Evolutionary conservation across 2,797 vertebrate genomes (phyloP), one percentile per base, ranked within the genome.

Genomic region (Micropoecilia bifurca): DNA sequence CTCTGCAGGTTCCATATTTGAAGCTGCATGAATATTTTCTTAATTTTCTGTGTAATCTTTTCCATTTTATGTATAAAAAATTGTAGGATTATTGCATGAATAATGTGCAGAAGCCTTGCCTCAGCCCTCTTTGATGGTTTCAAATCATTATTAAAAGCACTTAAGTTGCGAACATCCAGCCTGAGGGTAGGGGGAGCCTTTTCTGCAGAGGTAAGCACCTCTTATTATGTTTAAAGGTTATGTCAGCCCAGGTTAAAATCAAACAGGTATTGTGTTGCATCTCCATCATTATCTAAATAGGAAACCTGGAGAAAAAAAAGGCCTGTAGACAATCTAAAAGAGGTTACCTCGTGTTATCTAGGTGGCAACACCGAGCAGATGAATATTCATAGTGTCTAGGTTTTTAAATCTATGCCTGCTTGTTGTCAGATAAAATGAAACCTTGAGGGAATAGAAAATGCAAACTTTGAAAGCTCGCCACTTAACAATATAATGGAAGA

Each of bases 241-340:
- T 80, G 84, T 91, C 87, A 86, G 80, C 14, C 55, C 4, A 83
- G 85, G 83, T 90, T 90, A 77, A 90, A 91, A 80, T 88, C 78
- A 78, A 87, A 82, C 86, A 85, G 85, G 82, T 87, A 79, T 87
- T 89, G 78, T 53, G 61, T 48, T 73, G 73, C 43, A 30, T 85
- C 85, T 86, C 84, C 74, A 63, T 89, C 84, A 83, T 91, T 91
- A 90, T 91, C 90, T 86, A 84, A 80, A 75, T 36, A 81, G 79
- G 86, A 85, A 76, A 7, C 18, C 18, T 57, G 3, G 77, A 46
- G 73, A 14, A 41, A 18, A 41, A 68, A 90, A 91, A 91, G 87
- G 90, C 89, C 89, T 85, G 85, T 75, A 91, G 88, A 89, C 83
- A 85, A 88, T 91, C 87, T 90, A 88, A 85, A 83, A 83, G 89